Base-by-base conservation (phyloP, 2,113 vertebrate genomes). In the Taxidea taxus region DNA sequence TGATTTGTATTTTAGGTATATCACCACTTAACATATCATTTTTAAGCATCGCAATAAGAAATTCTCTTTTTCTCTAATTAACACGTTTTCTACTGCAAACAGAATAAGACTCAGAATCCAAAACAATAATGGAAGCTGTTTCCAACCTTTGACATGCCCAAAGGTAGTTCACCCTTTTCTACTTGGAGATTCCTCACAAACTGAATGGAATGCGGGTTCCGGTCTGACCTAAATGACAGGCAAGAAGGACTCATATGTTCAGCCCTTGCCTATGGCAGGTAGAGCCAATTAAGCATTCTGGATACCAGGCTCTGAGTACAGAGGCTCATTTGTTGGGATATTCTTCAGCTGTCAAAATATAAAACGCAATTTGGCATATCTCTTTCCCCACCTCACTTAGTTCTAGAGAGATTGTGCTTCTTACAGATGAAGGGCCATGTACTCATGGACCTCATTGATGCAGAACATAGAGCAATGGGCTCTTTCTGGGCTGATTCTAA, bases 111-210 rank as follows among this genome's bases (percentile, higher is more conserved):
- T 42, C 15, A 68, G 25, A 80, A 42, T 70, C 94, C 42, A 77
- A 92, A 87, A 66, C 49, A 86, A 62, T 42, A 87, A 62, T 83
- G 86, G 90, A 94, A 47, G 96, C 81, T 96, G 37, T 97, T 98
- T 98, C 42, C 97, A 94, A 70, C 95, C 87, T 96, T 47, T 64
- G 4, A 90, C 64, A 20, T 31, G 39, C 39, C 21, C 34, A 20
- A 96, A 13, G 27, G 34, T 25, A 51, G 7, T 47, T 72, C 42
- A 37, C 6, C 23, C 8, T n/a, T 39, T 94, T 66, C 42, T 72
- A 66, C 54, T 56, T 60, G 68, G 54, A 44, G 54, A 90, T 80
- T 78, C 72, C 64, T 84, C 87, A 66, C 21, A 64, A 54, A 87
- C 37, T 56, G 4, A 95, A 85, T 37, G 34, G 37, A 72, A 66